Base-by-base conservation (phyloP, 1,140 invertebrate species). In the Achroia grisella region DNA sequence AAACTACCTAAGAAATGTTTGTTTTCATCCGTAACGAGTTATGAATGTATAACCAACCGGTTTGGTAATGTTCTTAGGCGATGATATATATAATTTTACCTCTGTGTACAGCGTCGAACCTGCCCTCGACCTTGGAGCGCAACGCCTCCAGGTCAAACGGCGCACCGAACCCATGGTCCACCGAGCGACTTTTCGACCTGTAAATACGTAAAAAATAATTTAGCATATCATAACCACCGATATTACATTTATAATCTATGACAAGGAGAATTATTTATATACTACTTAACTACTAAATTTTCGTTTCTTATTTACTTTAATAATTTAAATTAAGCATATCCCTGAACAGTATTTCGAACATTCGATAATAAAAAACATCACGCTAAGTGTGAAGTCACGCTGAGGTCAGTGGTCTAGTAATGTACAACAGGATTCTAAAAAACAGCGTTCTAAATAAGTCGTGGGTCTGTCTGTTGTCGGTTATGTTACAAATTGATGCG, bases 101-200 rank as follows among this genome's bases (percentile, higher is more conserved):
- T 89, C 82, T 87, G 51, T 87, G 72, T 57, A 93, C 90, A 56
- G 91, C 93, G 64, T 94, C 93, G 66, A 94, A 92, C 50, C 93
- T 90, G 58, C 92, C 91, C 84, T 95, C 93, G 56, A 95, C 93
- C 85, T 94, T 94, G 61, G 91, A 93, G 53, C 93, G 90, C 39
- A 95, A 88, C 13, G 93, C 89, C 51, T 95, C 93, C 81, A 95
- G 86, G 86, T 95, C 93, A 69, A 94, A 95, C 32, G 93, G 92
- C 33, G 93, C 87, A 33, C 91, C 88, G 62, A 95, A 92, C 63
- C 93, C 93, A 89, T 95, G 94, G 86, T 95, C 94, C 56, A 95
- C 94, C 61, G 93, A 95, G 58, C 93, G 90, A 75, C 94, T 95
- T 86, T 95, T 95, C 69, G 93, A 94, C 92, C 94, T 95, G 88